Percentiles rank a stretch among this genome's conserved stretches.
These are phyloP conservation scores for Troides helena DNA, from an alignment of 2,888 invertebrate species.

Conservation along the genomic window DNA sequence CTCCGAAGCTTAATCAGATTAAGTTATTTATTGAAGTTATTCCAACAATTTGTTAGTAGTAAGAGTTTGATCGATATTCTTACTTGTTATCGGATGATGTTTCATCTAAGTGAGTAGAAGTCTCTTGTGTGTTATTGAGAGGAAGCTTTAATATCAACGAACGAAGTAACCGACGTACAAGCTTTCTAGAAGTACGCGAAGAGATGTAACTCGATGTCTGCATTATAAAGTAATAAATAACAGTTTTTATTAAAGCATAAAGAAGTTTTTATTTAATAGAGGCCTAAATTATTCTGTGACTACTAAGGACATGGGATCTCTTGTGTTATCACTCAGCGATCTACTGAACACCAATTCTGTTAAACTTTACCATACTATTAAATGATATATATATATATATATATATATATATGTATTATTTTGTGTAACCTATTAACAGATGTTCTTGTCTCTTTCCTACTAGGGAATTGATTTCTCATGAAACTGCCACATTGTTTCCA, in stretches of 20 bases:
- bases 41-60: background rate
- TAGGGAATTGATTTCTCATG: no score
- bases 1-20: background rate
- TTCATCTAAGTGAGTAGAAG: background rate
- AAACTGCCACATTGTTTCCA: no score
- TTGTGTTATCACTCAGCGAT: no score
- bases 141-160: conserved; percentile 15
- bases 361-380: no score
- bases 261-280: no score
- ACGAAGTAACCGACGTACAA: conserved; percentile 10
- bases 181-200: background rate
- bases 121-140: background rate
- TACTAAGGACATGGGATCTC: no score
- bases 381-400: no score
- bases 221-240: background rate
- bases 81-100: conserved; percentile 6
- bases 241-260: background rate
- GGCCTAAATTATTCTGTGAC: no score
- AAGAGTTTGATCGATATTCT: background rate
- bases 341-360: no score
- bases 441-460: no score
- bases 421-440: no score
- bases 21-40: background rate
- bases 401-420: no score
- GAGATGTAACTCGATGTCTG: background rate